Base-by-base conservation (phyloP, 2,113 vertebrate species). In the Copsychus sechellarum region DNA sequence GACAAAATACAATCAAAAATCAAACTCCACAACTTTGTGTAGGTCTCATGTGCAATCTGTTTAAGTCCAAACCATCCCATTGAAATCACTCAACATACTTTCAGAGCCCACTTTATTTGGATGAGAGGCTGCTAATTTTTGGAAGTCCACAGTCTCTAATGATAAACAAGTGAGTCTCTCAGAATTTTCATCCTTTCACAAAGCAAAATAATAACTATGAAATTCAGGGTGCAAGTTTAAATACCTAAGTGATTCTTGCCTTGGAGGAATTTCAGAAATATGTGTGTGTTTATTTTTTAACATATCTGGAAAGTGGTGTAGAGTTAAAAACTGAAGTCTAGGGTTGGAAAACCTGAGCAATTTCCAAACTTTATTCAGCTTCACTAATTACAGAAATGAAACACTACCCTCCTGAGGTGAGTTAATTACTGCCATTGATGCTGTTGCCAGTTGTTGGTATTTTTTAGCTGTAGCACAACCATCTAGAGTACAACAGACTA, bases 291-390 rank as follows among this genome's bases (percentile, higher is more conserved):
- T 69, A 2, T 78, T 61, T 48, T 74, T 51, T 36, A 22, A 60
- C 38, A 3, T 43, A 21, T 66, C 19, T 82, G 6, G 4, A 34
- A 88, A 70, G 19, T 0, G 0, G 29, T 31, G 5, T 24, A 53
- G 28, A 82, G 28, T n/a, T 10, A 47, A 62, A 65, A 42, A 6
- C 14, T 14, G 15, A n/a, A 67, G 29, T 34, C 18, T 57, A 43
- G 29, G 15, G 3, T 31, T 88, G 28, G 51, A 84, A 90, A 81
- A 34, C 4, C 12, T 58, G 31, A 50, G 21, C 34, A 42, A 31
- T 58, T 92, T 34, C 42, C 14, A 51, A 14, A 33, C 9, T 62
- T 60, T 11, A 29, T 72, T 80, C 11, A 57, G 13, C 8, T 47
- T 80, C 77, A 51, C 14, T 62, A 60, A 67, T 47, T 69, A 13